A percentile compares a stretch with the other conserved stretches of the same genome.
Evolutionary conservation across 1,140 invertebrate species (phyloP).

Genomic region (Pachypsylla venusta): DNA sequence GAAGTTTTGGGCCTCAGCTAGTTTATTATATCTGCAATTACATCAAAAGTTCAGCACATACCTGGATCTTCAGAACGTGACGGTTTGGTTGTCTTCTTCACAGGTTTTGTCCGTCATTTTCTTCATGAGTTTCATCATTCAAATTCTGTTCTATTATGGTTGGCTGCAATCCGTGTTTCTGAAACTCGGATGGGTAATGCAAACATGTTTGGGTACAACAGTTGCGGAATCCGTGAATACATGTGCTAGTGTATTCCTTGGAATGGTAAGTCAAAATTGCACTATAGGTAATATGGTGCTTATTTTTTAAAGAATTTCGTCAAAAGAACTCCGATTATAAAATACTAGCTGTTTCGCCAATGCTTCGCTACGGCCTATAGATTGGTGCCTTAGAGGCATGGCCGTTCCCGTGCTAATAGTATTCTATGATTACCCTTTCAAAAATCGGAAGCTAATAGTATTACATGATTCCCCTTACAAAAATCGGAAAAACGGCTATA

Average conservation of each 20-base stretch:
- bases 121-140: conserved; percentile 78
- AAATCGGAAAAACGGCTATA: too few relatives aligned
- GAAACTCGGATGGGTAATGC: conserved; percentile 63
- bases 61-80: not conserved
- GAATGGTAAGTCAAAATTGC: conserved; percentile 50
- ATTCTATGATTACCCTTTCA: too few relatives aligned
- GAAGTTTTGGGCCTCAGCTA: not conserved
- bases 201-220: conserved; percentile 62
- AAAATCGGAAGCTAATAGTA: too few relatives aligned
- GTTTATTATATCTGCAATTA: not conserved
- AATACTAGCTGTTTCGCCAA: too few relatives aligned
- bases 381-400: too few relatives aligned
- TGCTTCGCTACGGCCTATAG: too few relatives aligned
- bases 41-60: not conserved
- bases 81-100: conserved; percentile 25
- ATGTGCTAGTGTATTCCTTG: conserved; percentile 80
- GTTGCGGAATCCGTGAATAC: conserved; percentile 82
- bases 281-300: conserved; percentile 16
- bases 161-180: conserved; percentile 72
- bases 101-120: conserved; percentile 73
- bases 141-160: conserved; percentile 75
- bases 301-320: conserved; percentile 12
- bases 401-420: too few relatives aligned
- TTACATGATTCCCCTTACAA: too few relatives aligned
- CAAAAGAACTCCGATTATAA: too few relatives aligned